Conservation (phyloP, 2,888 invertebrate genomes). For the Campaea margaritaria region DNA sequence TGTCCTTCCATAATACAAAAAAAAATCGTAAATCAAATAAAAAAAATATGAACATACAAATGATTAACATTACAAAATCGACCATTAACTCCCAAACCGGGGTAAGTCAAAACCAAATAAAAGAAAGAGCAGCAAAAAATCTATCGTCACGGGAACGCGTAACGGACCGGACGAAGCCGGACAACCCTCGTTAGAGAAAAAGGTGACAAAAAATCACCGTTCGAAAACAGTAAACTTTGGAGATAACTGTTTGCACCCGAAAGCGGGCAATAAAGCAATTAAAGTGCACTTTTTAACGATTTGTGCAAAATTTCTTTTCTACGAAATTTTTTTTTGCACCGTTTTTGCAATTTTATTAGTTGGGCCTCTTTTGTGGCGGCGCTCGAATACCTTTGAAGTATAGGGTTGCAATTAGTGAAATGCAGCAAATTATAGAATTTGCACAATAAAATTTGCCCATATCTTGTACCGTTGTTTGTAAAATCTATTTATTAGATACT, state of each 20-base stretch:
- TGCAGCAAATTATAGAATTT: conserved; percentile 37
- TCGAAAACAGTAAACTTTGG: conserved; percentile 43
- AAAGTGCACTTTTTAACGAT: conserved; percentile 44
- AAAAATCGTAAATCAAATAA: not conserved
- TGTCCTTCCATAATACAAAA: no score
- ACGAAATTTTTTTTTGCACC: conserved; percentile 54
- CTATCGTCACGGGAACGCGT: conserved; percentile 59
- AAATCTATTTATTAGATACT: not conserved
- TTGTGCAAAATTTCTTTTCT: conserved; percentile 80
- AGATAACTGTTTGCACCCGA: conserved; percentile 46
- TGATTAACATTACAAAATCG: conserved; percentile 4
- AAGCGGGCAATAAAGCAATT: conserved; percentile 57
- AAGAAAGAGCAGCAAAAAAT: conserved; percentile 45
- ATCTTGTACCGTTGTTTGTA: not conserved
- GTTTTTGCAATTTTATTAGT: conserved; percentile 47
- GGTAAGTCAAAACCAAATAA: conserved; percentile 24
- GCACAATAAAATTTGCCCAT: conserved; percentile 28
- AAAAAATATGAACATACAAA: not conserved
- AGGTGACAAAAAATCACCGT: conserved; percentile 45
- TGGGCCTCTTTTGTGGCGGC: conserved; percentile 24
- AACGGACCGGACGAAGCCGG: conserved; percentile 51
- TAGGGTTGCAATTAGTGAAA: conserved; percentile 52
- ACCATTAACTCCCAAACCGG: conserved; percentile 27
- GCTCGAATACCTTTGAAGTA: conserved; percentile 38
- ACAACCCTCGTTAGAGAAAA: conserved; percentile 41